Evolutionary conservation across 2,888 invertebrate species (phyloP), one percentile per base, ranked within the genome.

Genomic region (Hypselothyrea guttata): DNA sequence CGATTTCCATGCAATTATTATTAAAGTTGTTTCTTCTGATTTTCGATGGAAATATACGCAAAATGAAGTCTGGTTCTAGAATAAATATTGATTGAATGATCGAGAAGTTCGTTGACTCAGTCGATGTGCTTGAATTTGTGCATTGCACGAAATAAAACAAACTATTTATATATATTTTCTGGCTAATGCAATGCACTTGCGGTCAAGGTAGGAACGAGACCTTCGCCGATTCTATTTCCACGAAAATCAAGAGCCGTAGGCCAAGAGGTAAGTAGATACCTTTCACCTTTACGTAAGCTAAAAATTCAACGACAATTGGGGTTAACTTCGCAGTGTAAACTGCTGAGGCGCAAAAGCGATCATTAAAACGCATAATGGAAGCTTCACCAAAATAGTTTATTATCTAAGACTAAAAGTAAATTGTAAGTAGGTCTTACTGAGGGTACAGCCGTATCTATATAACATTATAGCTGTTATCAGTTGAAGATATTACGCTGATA

Each of bases 341-440:
- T 31, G 18, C 40, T 54, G 44, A 61, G 56, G 51, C 53, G 61
- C 44, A 57, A 38, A 52, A 45, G 18, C 54, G n/a, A 2, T 31
- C 31, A 53, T 46, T 47, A 64, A 31, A 4, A 58, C 22, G n/a
- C 22, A 18, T 42, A 49, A 40, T 52, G 51, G 52, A 49, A 62
- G 37, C 51, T 52, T 67, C 55, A 56, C 56, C 65, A 69, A 60
- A 48, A 45, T n/a, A 37, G 41, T 83, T 77, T 77, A 69, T 69
- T 70, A 56, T 51, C 60, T 63, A 54, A 72, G 58, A 60, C 60
- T 49, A 57, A 56, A 51, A 57, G 81, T 64, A 64, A 44, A 51
- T 48, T 61, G 64, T 58, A 69, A 15, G 35, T 37, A 27, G 59
- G 58, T 38, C 27, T 40, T 12, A 33, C 48, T 48, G 42, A 34